phyloP scores from a whole-genome alignment of 2,888 invertebrate genomes.

The Oscheius onirici region DNA sequence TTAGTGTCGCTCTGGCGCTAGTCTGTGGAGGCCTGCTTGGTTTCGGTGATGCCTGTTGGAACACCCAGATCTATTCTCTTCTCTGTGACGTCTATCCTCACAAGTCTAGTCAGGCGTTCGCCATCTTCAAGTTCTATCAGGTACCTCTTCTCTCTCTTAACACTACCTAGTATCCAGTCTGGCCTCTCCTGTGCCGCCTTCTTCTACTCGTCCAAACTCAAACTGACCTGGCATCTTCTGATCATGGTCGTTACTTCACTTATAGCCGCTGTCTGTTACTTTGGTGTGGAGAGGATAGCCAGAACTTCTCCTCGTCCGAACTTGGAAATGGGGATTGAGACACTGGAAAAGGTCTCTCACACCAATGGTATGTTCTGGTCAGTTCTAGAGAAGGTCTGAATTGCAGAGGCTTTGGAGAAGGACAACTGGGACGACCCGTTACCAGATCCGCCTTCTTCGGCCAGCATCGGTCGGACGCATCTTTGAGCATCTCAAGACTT shows the following conservation, averaged over 20 bases:
- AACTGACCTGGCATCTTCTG: slow-evolving; percentile 73
- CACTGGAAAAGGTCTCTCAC: neutral
- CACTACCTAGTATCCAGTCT: slow-evolving; percentile 71
- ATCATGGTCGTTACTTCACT: slow-evolving; percentile 69
- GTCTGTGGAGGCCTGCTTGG: slow-evolving; percentile 90
- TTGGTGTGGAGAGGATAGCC: slow-evolving; percentile 32
- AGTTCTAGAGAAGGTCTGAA: neutral
- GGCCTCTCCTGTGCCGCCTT: slow-evolving; percentile 73
- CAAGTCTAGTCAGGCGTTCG: slow-evolving; percentile 89
- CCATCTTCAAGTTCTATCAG: slow-evolving; percentile 95
- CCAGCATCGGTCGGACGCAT: slow-evolving; percentile 18
- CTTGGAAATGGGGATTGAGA: neutral
- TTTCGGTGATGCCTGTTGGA: slow-evolving; percentile 96
- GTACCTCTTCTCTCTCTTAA: no score
- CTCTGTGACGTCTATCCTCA: slow-evolving; percentile 87
- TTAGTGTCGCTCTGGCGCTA: slow-evolving; percentile 80
- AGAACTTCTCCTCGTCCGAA: neutral
- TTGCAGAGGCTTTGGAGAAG: slow-evolving; percentile 11
- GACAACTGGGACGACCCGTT: slow-evolving; percentile 8
- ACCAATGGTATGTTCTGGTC: neutral
- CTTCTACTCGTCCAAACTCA: slow-evolving; percentile 72
- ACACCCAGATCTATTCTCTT: slow-evolving; percentile 85
- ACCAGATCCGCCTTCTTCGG: slow-evolving; percentile 4
- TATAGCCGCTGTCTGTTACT: slow-evolving; percentile 51
- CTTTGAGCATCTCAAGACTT: slow-evolving; percentile 1